A percentile compares a stretch with the other conserved stretches of the same genome.
phyloP scores from a whole-genome alignment of 2,888 invertebrate species.

The Leucophenga montana region DNA sequence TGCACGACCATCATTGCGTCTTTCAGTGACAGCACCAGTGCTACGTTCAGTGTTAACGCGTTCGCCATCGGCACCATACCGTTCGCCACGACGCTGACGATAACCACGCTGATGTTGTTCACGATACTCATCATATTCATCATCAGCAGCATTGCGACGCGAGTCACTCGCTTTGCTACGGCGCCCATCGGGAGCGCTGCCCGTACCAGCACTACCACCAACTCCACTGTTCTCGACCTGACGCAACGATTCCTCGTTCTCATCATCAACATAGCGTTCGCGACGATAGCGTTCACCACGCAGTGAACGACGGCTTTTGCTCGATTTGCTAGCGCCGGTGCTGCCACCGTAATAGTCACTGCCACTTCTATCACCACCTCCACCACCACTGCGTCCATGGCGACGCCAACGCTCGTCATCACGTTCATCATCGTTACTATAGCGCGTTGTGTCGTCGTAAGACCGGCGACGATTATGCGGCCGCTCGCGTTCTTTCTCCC shows the following conservation, averaged over 20 bases:
- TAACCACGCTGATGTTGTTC: constrained; percentile 42
- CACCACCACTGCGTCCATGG: constrained; percentile 57
- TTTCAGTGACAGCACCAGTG: constrained; percentile 43
- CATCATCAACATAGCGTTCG: constrained; percentile 78
- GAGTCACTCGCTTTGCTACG: constrained; percentile 48
- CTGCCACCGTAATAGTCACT: constrained; percentile 46
- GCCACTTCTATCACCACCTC: constrained; percentile 53
- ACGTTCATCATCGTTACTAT: constrained; percentile 56
- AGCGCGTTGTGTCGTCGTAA: constrained; percentile 73
- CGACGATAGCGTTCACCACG: constrained; percentile 63
- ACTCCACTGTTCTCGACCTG: constrained; percentile 48
- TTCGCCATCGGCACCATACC: constrained; percentile 52
- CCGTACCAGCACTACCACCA: constrained; percentile 27
- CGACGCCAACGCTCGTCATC: constrained; percentile 66
- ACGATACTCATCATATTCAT: constrained; percentile 50
- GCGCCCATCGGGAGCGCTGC: constrained; percentile 41
- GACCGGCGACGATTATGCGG: constrained; percentile 71
- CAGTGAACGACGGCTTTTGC: constrained; percentile 36
- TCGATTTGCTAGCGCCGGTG: constrained; percentile 46
- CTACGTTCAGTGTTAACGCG: constrained; percentile 41
- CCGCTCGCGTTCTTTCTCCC: constrained; percentile 70
- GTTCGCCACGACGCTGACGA: constrained; percentile 46
- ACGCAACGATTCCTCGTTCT: constrained; percentile 76
- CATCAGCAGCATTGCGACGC: constrained; percentile 49
- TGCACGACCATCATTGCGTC: constrained; percentile 32